phyloP scores from a whole-genome alignment of 2,113 vertebrate species.

The Fulmarus glacialis region DNA sequence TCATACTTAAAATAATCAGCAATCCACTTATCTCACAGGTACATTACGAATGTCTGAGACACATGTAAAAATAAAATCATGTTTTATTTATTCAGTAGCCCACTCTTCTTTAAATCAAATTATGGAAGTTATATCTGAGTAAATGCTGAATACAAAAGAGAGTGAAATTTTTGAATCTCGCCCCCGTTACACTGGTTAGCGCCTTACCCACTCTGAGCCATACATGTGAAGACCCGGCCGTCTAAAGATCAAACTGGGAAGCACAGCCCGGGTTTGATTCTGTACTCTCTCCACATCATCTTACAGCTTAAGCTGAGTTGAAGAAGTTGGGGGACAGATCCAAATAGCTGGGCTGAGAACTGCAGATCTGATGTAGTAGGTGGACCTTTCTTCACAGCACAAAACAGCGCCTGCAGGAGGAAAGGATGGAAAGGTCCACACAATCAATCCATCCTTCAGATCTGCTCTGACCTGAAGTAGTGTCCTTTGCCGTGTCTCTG shows the following conservation, averaged over 20 bases:
- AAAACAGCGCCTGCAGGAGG: background rate
- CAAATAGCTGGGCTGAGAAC: background rate
- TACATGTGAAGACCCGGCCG: background rate
- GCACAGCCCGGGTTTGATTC: background rate
- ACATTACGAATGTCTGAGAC: background rate
- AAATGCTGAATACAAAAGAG: background rate
- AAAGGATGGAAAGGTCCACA: background rate
- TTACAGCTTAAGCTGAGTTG: background rate
- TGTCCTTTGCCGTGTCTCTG: background rate
- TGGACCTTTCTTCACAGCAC: background rate
- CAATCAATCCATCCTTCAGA: background rate
- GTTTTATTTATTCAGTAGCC: background rate
- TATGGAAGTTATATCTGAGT: background rate
- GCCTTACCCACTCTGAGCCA: background rate
- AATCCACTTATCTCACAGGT: background rate
- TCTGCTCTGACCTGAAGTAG: background rate
- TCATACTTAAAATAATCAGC: background rate
- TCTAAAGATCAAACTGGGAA: background rate
- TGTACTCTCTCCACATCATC: background rate
- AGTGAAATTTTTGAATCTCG: background rate
- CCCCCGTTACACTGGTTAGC: fast-evolving
- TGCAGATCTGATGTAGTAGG: background rate
- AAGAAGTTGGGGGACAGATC: background rate
- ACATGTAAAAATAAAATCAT: background rate
- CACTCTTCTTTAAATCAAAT: background rate